Base-by-base conservation (phyloP, 1,140 invertebrate genomes). In the Portunus trituberculatus region DNA sequence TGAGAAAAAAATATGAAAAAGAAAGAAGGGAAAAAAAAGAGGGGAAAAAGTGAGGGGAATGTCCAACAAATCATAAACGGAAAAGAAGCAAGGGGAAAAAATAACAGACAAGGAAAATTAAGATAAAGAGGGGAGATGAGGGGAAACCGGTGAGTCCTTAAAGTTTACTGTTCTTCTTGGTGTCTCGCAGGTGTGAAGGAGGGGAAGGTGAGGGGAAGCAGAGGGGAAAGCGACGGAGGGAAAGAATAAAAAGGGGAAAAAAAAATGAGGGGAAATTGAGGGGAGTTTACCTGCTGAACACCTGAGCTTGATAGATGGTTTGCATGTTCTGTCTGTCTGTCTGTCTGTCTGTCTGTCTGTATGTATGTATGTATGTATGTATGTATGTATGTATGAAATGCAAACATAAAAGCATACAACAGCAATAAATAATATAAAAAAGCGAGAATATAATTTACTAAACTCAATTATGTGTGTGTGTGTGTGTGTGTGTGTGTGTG, bases 111-210 rank as follows among this genome's bases (percentile, higher is more conserved):
- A 89, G 31, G 67, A 76, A 76, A 76, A 76, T 76, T 76, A 76
- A 76, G 67, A 76, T 76, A 76, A 76, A 76, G 87, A 48, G 31
- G 87, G 39, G 87, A 88, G 86, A 46, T 87, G 86, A 39, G 86
- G 31, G 45, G 31, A 87, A 87, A 32, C 10, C 45, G 29, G 14
- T 87, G 2, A 87, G 86, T 87, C 45, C 31, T 87, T 87, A 28
- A 46, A 87, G 86, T 39, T n/a, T 76, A 76, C 67, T 59, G 52
- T 20, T 59, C 12, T 59, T 59, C 52, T 59, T 59, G 12, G 52
- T 59, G 0, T 76, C 12, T 76, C 67, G 67, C 67, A 76, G 67
- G 67, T 76, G 67, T 76, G 67, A 76, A n/a, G 67, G 67, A 76
- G 25, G 67, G 10, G 67, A n/a, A 76, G 67, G 67, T 76, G 67